phyloP scores from a whole-genome alignment of 2,888 invertebrate genomes.

The Drosophila quinaria region DNA sequence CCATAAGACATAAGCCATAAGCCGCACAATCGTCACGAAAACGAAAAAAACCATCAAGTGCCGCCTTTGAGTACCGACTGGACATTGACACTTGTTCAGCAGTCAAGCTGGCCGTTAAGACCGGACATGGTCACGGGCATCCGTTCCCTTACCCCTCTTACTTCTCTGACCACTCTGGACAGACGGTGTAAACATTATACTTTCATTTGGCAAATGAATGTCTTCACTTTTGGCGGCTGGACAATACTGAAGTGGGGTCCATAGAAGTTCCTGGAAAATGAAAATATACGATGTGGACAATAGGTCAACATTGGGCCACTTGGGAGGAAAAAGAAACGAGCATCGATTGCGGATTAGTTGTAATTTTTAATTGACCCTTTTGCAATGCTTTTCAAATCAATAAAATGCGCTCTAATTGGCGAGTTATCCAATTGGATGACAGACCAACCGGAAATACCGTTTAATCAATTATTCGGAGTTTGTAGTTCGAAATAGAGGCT shows the following conservation, averaged over 20 bases:
- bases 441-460: conserved; percentile 73
- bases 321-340: neutral
- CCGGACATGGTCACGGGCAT: conserved; percentile 48
- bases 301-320: conserved; percentile 9
- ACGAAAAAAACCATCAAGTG: conserved; percentile 64
- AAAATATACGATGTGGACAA: conserved; percentile 18
- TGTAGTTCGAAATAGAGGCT: conserved; percentile 4
- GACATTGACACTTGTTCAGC: conserved; percentile 76
- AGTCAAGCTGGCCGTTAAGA: conserved; percentile 35
- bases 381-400: conserved; percentile 25
- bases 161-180: neutral
- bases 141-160: neutral
- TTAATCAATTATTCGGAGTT: conserved; percentile 59
- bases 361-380: conserved; percentile 58
- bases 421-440: conserved; percentile 17
- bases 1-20: conserved; percentile 46
- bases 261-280: conserved; percentile 53
- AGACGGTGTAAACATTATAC: conserved; percentile 50
- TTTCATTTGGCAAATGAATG: conserved; percentile 68
- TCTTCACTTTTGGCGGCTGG: conserved; percentile 15
- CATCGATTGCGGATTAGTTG: conserved; percentile 21
- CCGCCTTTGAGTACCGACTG: conserved; percentile 51
- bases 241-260: neutral
- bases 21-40: conserved; percentile 73
- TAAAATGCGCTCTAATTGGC: conserved; percentile 45